Base-by-base conservation (phyloP, 1,140 invertebrate species). In the Pomacea maculata region DNA sequence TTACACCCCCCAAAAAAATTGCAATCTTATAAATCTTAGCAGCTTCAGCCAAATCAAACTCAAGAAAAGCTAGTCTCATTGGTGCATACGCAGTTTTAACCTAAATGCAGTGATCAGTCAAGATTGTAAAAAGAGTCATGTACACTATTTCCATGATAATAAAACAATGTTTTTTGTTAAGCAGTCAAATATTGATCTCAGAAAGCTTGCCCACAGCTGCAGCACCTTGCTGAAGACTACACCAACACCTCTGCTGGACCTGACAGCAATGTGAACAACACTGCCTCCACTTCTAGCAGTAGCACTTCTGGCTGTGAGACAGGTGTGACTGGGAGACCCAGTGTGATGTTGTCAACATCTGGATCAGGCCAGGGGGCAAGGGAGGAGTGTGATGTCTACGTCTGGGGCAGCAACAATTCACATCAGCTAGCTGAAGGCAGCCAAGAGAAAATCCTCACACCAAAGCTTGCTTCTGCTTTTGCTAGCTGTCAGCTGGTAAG, bases 371-470 rank as follows among this genome's bases (percentile, higher is more conserved):
- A 67, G 19, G 84, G 77, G 11, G 74, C 63, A 3, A 64, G 77
- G 19, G 77, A 78, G 65, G 77, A 78, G 4, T 92, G 92, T 86
- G 93, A 94, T 85, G 93, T 94, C n/a, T 94, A 93, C 88, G 93
- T 94, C 8, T 95, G 94, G 94, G 94, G 94, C 6, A 94, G 94
- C 86, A 94, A 95, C 89, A 94, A 93, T n/a, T 94, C 93, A 63
- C 93, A 94, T 87, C 94, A 95, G 86, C 87, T 94, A 45, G 93
- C 93, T 45, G 94, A 94, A 86, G 93, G 93, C 21, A 92, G 88
- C 55, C 92, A 93, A 81, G 94, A 94, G 81, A 94, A 94, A 89
- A 93, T 94, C 45, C 88, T 94, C 11, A 84, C 92, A 14, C 94
- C 94, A n/a, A 92, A 93, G 84, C 88, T 93, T 65, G 92, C 93